These are phyloP conservation scores for Parauchenoglanis ngamensis DNA, from an alignment of 2,797 vertebrate species.

Conservation along the genomic window DNA sequence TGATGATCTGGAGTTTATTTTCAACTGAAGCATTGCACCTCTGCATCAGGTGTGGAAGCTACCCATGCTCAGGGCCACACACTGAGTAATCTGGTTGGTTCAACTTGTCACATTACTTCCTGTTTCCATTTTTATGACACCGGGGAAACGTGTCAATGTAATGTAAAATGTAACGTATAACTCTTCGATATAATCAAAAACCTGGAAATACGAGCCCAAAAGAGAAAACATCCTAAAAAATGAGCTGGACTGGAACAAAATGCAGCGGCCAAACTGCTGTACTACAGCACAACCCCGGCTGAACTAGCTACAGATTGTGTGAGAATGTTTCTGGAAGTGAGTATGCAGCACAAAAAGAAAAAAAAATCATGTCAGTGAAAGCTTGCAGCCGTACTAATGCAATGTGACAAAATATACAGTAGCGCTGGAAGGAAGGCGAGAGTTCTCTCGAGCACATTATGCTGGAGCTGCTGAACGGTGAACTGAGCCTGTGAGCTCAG, in stretches of 20 bases:
- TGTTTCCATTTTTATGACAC: background rate
- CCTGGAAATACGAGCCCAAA: background rate
- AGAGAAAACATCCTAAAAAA: background rate
- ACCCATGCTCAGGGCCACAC: too few relatives aligned
- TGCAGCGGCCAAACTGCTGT: background rate
- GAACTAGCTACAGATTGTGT: background rate
- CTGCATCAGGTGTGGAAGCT: background rate
- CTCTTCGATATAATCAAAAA: background rate
- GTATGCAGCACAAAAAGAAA: background rate
- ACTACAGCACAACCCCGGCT: background rate
- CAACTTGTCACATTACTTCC: background rate
- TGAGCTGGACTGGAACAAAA: background rate
- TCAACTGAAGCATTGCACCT: background rate
- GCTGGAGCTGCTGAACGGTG: constrained; percentile 32
- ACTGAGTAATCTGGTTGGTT: background rate
- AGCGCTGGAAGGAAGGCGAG: constrained; percentile 27
- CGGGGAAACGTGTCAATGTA: too few relatives aligned
- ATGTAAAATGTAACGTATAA: background rate
- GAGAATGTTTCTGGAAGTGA: constrained; percentile 3
- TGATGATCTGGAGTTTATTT: too few relatives aligned
- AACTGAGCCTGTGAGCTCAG: constrained; percentile 27
- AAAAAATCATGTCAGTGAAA: constrained; percentile 60
- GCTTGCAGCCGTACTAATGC: constrained; percentile 35
- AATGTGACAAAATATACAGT: constrained; percentile 31
- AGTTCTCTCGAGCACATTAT: constrained; percentile 28